Evolutionary conservation across 2,113 vertebrate genomes (phyloP).

Genomic region (Meleagris gallopavo): DNA sequence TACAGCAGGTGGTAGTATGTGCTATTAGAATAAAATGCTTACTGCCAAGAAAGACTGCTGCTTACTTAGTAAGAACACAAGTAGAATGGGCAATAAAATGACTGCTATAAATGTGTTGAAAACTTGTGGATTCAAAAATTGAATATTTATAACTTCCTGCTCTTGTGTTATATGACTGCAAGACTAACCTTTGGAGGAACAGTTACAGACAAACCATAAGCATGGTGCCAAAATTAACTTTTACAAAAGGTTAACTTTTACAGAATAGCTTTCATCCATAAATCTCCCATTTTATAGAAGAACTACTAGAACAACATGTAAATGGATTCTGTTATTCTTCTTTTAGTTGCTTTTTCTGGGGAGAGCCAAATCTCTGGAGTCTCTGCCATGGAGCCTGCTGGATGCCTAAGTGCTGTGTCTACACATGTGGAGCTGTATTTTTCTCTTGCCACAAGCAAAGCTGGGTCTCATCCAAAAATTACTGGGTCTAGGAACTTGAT

Average conservation of each 20-base stretch:
- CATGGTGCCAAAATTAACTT: background rate
- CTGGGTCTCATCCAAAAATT: background rate
- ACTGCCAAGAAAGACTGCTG: constrained; percentile 1
- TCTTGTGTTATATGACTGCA: background rate
- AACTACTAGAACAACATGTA: background rate
- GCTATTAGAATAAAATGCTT: constrained; percentile 55
- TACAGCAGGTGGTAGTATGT: constrained; percentile 76
- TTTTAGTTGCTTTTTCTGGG: background rate
- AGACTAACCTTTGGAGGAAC: background rate
- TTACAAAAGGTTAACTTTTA: background rate
- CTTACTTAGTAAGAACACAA: constrained; percentile 37
- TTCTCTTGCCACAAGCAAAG: background rate
- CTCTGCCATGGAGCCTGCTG: background rate
- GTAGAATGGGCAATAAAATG: constrained; percentile 32
- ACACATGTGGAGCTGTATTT: background rate
- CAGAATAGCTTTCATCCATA: background rate
- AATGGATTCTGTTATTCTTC: background rate
- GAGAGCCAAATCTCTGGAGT: background rate
- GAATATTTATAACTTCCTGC: background rate
- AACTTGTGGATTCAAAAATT: background rate
- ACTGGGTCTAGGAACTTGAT: background rate
- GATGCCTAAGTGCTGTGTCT: background rate
- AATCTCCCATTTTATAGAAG: background rate
- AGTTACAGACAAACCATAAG: background rate
- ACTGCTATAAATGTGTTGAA: background rate